phyloP scores from a whole-genome alignment of 2,113 vertebrate genomes.

The Carettochelys insculpta region DNA sequence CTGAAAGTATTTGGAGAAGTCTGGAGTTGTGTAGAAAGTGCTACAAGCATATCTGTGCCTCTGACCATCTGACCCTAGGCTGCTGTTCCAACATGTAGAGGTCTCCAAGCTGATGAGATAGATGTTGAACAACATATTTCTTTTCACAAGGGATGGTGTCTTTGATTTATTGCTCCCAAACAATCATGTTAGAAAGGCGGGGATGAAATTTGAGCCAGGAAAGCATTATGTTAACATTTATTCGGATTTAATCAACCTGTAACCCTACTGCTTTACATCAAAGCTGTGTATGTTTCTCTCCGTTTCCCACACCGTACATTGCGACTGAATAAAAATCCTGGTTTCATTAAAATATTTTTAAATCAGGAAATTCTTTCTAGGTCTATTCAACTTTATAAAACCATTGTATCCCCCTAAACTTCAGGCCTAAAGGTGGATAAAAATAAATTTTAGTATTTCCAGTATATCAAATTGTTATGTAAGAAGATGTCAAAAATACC shows the following conservation, averaged over 20 bases:
- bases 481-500: neutral
- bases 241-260: neutral
- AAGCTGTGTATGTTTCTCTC: neutral
- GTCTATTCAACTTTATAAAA: neutral
- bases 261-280: neutral
- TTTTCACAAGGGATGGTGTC: neutral
- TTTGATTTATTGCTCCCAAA: neutral
- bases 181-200: neutral
- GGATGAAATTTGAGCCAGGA: neutral
- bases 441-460: neutral
- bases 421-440: neutral
- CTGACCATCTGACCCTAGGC: neutral
- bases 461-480: neutral
- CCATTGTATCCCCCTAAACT: neutral
- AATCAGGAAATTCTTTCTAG: neutral
- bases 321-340: neutral
- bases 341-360: neutral
- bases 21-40: conserved; percentile 20
- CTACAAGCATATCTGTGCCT: neutral
- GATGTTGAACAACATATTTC: neutral
- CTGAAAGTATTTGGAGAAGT: neutral
- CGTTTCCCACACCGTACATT: neutral
- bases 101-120: neutral
- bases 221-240: neutral
- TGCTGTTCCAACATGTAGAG: neutral